Conservation (phyloP, 1,140 invertebrate species). For the Drosophila murphyi region DNA sequence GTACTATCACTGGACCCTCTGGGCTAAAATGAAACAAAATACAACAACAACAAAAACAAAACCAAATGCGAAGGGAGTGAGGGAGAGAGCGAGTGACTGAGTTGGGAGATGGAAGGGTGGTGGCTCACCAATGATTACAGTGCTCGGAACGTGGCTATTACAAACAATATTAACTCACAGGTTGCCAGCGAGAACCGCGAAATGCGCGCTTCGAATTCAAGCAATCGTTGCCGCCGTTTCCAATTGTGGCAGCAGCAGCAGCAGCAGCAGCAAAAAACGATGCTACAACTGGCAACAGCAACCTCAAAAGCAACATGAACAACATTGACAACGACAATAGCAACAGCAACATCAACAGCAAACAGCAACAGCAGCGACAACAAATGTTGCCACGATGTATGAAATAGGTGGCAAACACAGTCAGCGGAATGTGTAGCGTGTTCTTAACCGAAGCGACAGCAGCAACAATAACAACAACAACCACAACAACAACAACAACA, state of each 20-base stretch:
- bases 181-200: constrained; percentile 54
- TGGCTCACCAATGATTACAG: constrained; percentile 54
- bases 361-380: constrained; percentile 46
- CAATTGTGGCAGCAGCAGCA: constrained; percentile 49
- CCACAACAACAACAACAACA: constrained; percentile 21
- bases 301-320: constrained; percentile 40
- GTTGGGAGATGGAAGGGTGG: background rate
- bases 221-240: constrained; percentile 43
- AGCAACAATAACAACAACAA: constrained; percentile 23
- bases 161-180: constrained; percentile 68
- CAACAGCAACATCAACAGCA: constrained; percentile 29
- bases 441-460: constrained; percentile 48
- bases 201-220: constrained; percentile 27
- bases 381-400: constrained; percentile 62
- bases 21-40: background rate
- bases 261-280: constrained; percentile 11
- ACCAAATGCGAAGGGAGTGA: no score
- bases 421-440: constrained; percentile 67
- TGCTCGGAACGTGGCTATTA: constrained; percentile 72
- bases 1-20: no score
- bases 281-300: constrained; percentile 23
- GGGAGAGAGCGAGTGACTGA: background rate
- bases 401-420: constrained; percentile 73
- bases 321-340: constrained; percentile 50
- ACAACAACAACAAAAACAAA: background rate